These are phyloP conservation scores for Leptinotarsa defecta DNA, from an alignment of 1,140 invertebrate genomes.

Conservation along the genomic window DNA sequence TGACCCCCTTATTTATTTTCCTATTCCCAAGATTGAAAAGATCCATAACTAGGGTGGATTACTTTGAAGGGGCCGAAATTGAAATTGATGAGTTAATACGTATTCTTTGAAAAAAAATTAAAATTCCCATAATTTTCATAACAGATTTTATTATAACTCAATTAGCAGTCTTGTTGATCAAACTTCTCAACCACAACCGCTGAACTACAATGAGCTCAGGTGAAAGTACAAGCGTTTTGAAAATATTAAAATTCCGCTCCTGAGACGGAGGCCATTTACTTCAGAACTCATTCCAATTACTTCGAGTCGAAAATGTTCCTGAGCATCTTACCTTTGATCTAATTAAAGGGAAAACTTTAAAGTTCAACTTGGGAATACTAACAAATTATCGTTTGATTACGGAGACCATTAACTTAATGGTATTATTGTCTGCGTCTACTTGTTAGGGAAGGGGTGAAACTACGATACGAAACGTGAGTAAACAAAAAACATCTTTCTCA, in stretches of 20 bases:
- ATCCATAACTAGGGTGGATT: no score
- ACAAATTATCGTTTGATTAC: slow-evolving; percentile 1
- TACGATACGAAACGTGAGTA: neutral
- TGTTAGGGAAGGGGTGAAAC: neutral
- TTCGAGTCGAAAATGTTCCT: neutral
- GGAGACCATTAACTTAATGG: neutral
- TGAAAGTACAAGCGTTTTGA: no score
- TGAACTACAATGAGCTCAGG: no score
- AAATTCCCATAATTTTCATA: no score
- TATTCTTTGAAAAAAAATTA: no score
- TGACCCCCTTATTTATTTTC: no score
- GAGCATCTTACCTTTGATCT: neutral
- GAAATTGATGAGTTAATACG: no score
- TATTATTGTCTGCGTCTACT: neutral
- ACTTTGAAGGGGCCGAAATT: no score
- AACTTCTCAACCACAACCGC: no score
- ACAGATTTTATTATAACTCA: no score
- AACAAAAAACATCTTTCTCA: neutral
- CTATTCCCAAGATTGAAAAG: no score
- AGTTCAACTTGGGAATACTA: neutral
- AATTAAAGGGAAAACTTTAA: slow-evolving; percentile 1
- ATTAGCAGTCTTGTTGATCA: no score
- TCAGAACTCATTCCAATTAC: neutral
- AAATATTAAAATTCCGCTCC: neutral
- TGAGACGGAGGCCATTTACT: neutral